These are phyloP conservation scores for Zeugodacus cucurbitae DNA, from an alignment of 1,140 invertebrate species.

Conservation along the genomic window DNA sequence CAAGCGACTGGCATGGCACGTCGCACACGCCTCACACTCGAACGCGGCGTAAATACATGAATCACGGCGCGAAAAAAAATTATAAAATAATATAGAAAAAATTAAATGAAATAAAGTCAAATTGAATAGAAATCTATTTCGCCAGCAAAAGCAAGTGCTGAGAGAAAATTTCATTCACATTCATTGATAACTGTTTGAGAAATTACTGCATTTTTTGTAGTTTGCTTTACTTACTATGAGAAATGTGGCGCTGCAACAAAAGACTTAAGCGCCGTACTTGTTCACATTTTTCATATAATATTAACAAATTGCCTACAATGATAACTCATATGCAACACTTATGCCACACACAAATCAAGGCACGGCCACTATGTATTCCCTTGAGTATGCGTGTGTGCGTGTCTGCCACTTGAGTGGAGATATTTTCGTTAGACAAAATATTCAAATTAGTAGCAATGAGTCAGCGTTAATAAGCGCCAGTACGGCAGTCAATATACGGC, in stretches of 20 bases:
- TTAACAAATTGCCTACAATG: constrained; percentile 16
- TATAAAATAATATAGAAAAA: neutral
- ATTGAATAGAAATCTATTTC: neutral
- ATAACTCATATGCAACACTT: neutral
- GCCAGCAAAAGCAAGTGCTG: neutral
- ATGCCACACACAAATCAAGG: neutral
- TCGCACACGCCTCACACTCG: neutral
- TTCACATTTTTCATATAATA: neutral
- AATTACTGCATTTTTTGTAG: neutral
- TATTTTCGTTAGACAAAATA: neutral
- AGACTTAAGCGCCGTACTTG: constrained; percentile 26
- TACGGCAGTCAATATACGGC: neutral
- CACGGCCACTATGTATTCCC: neutral
- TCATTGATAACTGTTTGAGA: neutral
- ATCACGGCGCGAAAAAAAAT: neutral
- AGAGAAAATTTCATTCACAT: neutral
- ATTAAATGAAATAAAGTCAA: neutral
- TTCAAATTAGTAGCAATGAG: constrained; percentile 25
- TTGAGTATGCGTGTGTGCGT: neutral
- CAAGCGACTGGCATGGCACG: neutral
- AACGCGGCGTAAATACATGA: neutral
- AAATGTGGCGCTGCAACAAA: neutral
- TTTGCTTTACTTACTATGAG: no score
- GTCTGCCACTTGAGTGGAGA: neutral
- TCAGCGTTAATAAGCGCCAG: constrained; percentile 19